Conservation (phyloP, 2,888 invertebrate species). For the Tineola bisselliella region DNA sequence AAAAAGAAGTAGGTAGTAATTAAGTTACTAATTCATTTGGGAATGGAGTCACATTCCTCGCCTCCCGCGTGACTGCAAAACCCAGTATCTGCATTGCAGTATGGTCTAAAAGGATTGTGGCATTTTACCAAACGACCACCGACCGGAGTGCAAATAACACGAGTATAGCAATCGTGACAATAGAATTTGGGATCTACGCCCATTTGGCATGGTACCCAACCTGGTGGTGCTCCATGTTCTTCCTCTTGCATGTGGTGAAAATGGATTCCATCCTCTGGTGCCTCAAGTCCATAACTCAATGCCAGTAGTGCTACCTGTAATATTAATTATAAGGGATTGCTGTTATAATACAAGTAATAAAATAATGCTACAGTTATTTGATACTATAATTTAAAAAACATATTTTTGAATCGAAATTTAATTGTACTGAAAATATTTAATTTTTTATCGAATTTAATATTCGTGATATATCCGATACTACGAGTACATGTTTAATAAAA, state of each 20-base stretch:
- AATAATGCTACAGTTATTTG: no score
- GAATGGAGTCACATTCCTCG: background rate
- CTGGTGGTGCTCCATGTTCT: constrained; percentile 14
- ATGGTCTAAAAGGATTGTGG: constrained; percentile 25
- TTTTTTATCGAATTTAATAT: no score
- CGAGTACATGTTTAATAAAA: no score
- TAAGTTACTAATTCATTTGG: background rate
- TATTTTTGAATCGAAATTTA: no score
- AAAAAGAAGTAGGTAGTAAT: no score
- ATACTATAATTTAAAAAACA: no score
- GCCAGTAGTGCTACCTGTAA: constrained; percentile 1
- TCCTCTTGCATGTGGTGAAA: no score
- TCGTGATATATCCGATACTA: no score
- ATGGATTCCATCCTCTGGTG: background rate
- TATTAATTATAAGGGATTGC: background rate
- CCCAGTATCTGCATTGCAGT: constrained; percentile 23
- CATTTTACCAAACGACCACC: constrained; percentile 35
- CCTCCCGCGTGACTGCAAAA: background rate
- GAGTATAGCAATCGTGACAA: constrained; percentile 36
- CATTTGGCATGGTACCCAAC: constrained; percentile 30
- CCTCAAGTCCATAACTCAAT: background rate
- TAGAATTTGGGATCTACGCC: constrained; percentile 24
- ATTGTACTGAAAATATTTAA: no score
- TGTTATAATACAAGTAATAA: no score
- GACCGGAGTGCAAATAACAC: constrained; percentile 34